These are phyloP conservation scores for Kryptolebias marmoratus DNA, from an alignment of 2,113 vertebrate species.

Conservation along the genomic window DNA sequence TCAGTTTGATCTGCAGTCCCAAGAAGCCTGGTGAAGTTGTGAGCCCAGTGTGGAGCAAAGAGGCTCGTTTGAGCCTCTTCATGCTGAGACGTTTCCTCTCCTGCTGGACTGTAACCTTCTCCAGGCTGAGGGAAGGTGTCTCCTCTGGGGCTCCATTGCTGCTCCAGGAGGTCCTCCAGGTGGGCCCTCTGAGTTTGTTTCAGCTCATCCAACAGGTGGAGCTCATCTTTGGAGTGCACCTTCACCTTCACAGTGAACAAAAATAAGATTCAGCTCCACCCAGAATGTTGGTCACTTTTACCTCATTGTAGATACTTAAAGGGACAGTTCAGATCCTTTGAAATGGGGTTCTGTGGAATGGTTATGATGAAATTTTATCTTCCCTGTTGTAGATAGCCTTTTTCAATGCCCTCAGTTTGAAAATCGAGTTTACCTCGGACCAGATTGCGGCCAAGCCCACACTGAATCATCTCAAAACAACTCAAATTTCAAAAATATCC, in stretches of 20 bases:
- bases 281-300: too few species aligned
- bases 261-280: not conserved
- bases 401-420: too few species aligned
- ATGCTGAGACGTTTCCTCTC: conserved; percentile 32
- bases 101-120: conserved; percentile 54
- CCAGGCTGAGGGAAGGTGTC: conserved; percentile 60
- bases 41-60: conserved; percentile 61
- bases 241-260: conserved; percentile 56
- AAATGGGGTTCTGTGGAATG: too few species aligned
- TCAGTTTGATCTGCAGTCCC: conserved; percentile 39
- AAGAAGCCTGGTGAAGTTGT: conserved; percentile 55
- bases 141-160: conserved; percentile 74
- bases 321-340: too few species aligned
- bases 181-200: conserved; percentile 79
- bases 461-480: too few species aligned
- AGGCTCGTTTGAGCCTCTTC: conserved; percentile 33
- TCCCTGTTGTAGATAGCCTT: too few species aligned
- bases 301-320: not conserved
- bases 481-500: too few species aligned
- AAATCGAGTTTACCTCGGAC: too few species aligned
- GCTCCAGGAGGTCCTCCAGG: conserved; percentile 74
- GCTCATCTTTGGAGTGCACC: conserved; percentile 75
- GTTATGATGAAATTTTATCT: too few species aligned
- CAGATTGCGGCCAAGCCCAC: too few species aligned
- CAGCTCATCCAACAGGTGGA: conserved; percentile 80